Conservation (phyloP, 1,140 invertebrate species). For the Aphelenchoides besseyi region DNA sequence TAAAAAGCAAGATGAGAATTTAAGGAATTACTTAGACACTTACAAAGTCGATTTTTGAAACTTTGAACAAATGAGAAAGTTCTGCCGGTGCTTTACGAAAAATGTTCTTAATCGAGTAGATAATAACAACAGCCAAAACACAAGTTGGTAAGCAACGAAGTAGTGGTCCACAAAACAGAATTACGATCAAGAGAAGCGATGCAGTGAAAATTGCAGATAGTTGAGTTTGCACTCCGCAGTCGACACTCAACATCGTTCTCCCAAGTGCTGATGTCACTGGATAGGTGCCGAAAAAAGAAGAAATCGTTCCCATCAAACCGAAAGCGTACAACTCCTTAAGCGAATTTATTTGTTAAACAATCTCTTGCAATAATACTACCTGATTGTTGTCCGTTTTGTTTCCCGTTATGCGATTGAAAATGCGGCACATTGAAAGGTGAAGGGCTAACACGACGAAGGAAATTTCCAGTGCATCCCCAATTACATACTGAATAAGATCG, state of each 20-base stretch:
- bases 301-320: conserved; percentile 65
- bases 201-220: conserved; percentile 49
- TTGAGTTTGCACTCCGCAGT: conserved; percentile 65
- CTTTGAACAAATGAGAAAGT: conserved; percentile 46
- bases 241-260: conserved; percentile 65
- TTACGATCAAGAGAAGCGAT: conserved; percentile 63
- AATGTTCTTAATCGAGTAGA: conserved; percentile 44
- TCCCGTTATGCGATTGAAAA: conserved; percentile 67
- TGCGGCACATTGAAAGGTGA: conserved; percentile 68
- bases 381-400: conserved; percentile 68
- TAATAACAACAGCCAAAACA: conserved; percentile 46
- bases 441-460: conserved; percentile 68
- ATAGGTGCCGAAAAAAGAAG: conserved; percentile 67
- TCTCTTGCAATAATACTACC: no score
- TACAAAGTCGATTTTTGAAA: conserved; percentile 54
- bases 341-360: no score
- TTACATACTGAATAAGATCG: conserved; percentile 54
- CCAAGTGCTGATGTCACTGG: conserved; percentile 62
- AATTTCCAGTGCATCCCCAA: conserved; percentile 64
- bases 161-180: conserved; percentile 65
- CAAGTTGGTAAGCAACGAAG: conserved; percentile 65
- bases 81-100: conserved; percentile 47
- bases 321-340: conserved; percentile 67
- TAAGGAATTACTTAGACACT: background rate
- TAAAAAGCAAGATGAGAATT: conserved; percentile 18